phyloP scores from a whole-genome alignment of 2,113 vertebrate species.

The Cryptoleucopteryx plumbea region DNA sequence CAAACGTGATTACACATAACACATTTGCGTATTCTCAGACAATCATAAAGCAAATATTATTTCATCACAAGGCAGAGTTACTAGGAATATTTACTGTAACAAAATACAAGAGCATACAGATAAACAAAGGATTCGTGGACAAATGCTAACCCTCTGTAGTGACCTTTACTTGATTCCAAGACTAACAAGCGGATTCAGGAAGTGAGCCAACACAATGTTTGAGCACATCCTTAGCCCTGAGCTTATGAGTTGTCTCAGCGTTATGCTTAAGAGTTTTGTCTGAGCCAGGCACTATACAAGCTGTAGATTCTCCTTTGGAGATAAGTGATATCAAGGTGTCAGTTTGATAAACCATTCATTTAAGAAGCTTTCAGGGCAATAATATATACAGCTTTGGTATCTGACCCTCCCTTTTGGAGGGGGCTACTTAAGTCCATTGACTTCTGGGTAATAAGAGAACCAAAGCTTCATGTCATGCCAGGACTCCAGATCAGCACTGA shows the following conservation, averaged over 20 bases:
- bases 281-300: background rate
- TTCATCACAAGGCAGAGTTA: background rate
- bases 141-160: background rate
- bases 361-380: background rate
- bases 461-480: background rate
- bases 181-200: background rate
- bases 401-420: background rate
- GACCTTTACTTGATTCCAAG: background rate
- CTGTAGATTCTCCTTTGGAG: background rate
- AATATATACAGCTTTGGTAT: background rate
- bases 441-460: background rate
- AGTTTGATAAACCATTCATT: background rate
- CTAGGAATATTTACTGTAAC: background rate
- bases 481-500: background rate
- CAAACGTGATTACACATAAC: conserved; percentile 9
- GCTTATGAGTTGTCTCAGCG: background rate
- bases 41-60: conserved; percentile 30
- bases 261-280: background rate
- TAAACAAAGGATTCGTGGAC: background rate
- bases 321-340: background rate
- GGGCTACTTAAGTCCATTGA: background rate
- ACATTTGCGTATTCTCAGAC: background rate
- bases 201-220: background rate
- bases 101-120: background rate
- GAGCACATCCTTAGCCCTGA: background rate